Evolutionary conservation across 53 echinoderm and acorn worm genomes (phyloP).

Genomic region (Pentamera pediparva): DNA sequence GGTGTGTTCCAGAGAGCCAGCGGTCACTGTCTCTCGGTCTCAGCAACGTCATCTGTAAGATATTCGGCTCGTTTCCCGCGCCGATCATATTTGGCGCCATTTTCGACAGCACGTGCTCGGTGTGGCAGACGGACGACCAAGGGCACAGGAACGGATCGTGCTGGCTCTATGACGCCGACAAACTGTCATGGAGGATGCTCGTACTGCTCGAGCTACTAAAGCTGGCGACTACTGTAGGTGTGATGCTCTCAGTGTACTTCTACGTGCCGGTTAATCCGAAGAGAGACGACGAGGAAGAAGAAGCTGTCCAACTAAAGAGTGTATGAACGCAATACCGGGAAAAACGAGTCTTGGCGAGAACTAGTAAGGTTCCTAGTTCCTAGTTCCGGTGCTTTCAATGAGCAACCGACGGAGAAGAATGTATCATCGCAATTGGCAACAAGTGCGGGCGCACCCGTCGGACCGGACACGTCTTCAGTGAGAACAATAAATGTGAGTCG

Average conservation of each 20-base stretch:
- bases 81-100: slow-evolving; percentile 25
- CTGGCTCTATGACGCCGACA: background rate
- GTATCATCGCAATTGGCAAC: too few relatives aligned
- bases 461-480: too few relatives aligned
- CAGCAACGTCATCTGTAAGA: background rate
- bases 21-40: slow-evolving; percentile 25
- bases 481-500: too few relatives aligned
- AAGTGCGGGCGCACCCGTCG: too few relatives aligned
- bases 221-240: background rate
- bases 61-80: slow-evolving; percentile 29
- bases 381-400: too few relatives aligned
- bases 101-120: slow-evolving; percentile 9
- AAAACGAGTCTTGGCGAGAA: too few relatives aligned
- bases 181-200: background rate
- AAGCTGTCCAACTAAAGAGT: too few relatives aligned
- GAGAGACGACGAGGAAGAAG: background rate
- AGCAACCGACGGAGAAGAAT: too few relatives aligned
- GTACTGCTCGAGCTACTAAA: background rate
- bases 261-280: background rate
- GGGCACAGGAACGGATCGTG: background rate
- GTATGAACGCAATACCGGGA: too few relatives aligned
- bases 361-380: too few relatives aligned
- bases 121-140: slow-evolving; percentile 14
- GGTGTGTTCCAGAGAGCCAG: slow-evolving; percentile 34
- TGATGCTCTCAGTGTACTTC: background rate